Conservation (phyloP, 2,113 vertebrate genomes). For the Puffinus mauretanicus region DNA sequence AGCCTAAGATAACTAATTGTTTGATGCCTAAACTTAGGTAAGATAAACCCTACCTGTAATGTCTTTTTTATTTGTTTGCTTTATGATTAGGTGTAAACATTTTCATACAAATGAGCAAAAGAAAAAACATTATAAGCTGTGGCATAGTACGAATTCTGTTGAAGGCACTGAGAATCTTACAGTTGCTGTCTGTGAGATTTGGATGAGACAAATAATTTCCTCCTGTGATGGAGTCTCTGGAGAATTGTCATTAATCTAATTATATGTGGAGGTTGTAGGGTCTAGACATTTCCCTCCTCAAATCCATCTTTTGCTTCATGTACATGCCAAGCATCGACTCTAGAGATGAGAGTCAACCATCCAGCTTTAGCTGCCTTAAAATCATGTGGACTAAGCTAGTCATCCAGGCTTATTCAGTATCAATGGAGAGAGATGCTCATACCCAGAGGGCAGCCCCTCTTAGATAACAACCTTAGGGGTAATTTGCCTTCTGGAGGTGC, state of each 20-base stretch:
- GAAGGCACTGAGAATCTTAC: neutral
- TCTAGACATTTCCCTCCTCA: neutral
- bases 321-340: neutral
- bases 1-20: neutral
- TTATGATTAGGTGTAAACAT: neutral
- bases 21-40: neutral
- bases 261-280: neutral
- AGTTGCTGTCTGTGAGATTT: neutral
- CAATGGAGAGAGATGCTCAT: neutral
- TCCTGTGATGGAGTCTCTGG: neutral
- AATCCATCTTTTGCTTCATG: neutral
- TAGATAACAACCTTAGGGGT: neutral
- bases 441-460: neutral
- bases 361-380: neutral
- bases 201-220: neutral
- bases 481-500: neutral
- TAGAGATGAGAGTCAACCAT: neutral
- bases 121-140: neutral
- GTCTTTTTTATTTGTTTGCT: constrained; percentile 14
- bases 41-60: neutral
- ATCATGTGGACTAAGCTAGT: neutral
- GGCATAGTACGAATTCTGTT: neutral
- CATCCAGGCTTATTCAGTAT: neutral
- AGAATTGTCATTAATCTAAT: constrained; percentile 29
- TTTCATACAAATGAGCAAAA: neutral